Base-by-base conservation (phyloP, 2,797 vertebrate species). In the Crocodylus rhombifer region DNA sequence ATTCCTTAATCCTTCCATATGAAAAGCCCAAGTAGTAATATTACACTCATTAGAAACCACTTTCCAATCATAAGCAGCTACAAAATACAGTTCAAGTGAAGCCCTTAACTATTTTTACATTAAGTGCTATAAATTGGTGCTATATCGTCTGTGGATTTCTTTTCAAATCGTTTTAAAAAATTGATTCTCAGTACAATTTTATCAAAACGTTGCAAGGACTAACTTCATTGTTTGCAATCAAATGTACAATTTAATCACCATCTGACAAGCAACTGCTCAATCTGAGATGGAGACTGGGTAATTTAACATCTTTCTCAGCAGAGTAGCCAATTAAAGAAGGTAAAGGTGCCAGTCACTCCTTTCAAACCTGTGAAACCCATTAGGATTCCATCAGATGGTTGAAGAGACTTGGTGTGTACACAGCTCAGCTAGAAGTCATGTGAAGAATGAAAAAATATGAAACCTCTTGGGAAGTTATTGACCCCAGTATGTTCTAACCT, bases 161-260 rank as follows among this genome's bases (percentile, higher is more conserved):
- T 79, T 21, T 71, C 28, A 57, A 51, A n/a, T 33, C 12, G 4
- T 82, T 75, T 81, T 69, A 51, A 74, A 80, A 93, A 87, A 79
- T 58, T 62, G 64, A 85, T 88, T 42, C 28, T 77, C 3, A 28
- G 25, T 36, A 51, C 1, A 62, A 81, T 16, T 17, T 74, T 64
- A 30, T 17, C 73, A 75, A 88, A 20, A 6, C 30, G 80, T 42
- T 0, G 0, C 56, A 0, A 0, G 30, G 58, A 87, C 63, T 67
- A 81, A 7, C 65, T n/a, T 8, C 3, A 51, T 30, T 88, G 1
- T 12, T 74, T 28, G 62, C 87, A 85, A 75, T 36, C 3, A 77
- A 91, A 75, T 51, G 1, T 0, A 0, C 15, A 25, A 25, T 51
- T 82, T 62, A 81, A 63, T 61, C 23, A n/a, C 28, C 77, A 20